These are phyloP conservation scores for Odobenus rosmarus DNA, from an alignment of 2,113 vertebrate genomes.

Conservation along the genomic window DNA sequence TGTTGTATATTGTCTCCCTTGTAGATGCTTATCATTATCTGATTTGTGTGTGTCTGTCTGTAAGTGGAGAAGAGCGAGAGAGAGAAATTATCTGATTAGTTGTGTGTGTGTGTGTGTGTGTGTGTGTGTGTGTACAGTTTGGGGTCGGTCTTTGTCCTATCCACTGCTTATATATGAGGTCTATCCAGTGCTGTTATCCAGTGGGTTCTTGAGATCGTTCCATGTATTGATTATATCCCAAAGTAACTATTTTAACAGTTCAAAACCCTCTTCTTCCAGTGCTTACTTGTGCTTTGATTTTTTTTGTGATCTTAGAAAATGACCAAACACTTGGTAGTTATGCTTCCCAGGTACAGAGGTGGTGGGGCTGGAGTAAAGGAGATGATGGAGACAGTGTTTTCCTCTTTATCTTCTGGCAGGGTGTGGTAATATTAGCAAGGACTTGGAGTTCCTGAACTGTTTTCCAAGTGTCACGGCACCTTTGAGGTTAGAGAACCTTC, in stretches of 20 bases:
- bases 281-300: background rate
- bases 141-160: background rate
- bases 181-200: background rate
- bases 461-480: background rate
- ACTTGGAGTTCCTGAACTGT: background rate
- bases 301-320: background rate
- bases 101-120: background rate
- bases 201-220: background rate
- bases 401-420: background rate
- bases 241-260: background rate
- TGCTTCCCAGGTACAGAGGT: background rate
- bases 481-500: conserved; percentile 10
- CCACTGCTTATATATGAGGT: background rate
- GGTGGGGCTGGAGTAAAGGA: background rate
- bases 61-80: background rate
- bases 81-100: background rate
- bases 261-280: background rate
- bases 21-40: background rate
- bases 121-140: background rate
- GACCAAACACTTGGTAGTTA: background rate
- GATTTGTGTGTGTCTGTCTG: background rate
- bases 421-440: background rate
- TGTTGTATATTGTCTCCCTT: background rate
- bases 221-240: background rate
- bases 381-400: background rate